phyloP scores from a whole-genome alignment of 2,113 vertebrate genomes.

The Callithrix jacchus region DNA sequence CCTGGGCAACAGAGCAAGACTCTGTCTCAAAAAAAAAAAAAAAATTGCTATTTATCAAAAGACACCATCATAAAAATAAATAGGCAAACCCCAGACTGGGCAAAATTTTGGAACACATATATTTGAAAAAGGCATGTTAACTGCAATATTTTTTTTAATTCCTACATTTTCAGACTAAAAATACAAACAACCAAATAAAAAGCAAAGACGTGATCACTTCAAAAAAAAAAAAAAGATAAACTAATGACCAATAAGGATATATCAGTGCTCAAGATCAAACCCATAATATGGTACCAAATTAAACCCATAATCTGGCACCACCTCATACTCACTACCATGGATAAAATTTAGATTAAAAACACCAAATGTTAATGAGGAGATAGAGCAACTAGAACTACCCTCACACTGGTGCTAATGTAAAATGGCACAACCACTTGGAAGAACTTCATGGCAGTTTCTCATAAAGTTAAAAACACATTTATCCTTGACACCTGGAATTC shows the following conservation, averaged over 20 bases:
- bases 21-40: too few relatives aligned
- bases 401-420: not conserved
- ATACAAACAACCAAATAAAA: conserved; percentile 16
- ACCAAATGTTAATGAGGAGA: not conserved
- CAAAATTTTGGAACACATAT: not conserved
- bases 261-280: not conserved
- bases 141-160: not conserved
- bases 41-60: not conserved
- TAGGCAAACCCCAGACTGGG: not conserved
- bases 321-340: not conserved
- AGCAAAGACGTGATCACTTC: not conserved
- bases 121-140: conserved; percentile 9
- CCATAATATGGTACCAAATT: not conserved
- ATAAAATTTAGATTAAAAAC: not conserved
- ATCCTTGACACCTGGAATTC: not conserved
- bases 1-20: too few relatives aligned
- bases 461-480: conserved; percentile 7
- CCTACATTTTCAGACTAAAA: not conserved
- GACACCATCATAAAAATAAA: not conserved
- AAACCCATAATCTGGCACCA: not conserved
- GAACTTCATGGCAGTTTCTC: not conserved
- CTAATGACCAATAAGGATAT: not conserved
- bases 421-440: not conserved
- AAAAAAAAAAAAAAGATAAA: not conserved
- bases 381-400: not conserved